Evolutionary conservation across 2,113 vertebrate genomes (phyloP), one percentile per base, ranked within the genome.

Genomic region (Cynopterus brachyotis): DNA sequence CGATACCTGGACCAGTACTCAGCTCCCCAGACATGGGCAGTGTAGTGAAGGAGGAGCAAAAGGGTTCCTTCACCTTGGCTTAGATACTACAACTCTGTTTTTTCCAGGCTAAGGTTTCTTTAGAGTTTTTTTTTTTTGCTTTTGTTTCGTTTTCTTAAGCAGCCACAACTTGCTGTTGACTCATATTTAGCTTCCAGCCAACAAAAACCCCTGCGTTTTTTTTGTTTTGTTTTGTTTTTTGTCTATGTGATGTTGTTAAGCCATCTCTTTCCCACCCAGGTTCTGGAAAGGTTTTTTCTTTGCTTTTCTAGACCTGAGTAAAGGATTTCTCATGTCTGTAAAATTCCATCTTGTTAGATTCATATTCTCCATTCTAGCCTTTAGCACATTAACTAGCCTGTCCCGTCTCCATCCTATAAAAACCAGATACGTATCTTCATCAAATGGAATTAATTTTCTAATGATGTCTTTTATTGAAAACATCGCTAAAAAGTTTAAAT

Each of bases 131-230:
- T 92, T 89, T 50, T 90, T 96, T 95, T 94, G 28, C 62, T 69
- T 86, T 19, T 35, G 69, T 76, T 90, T 93, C 64, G 45, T 93
- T 93, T 94, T 80, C 62, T 57, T 94, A 89, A 93, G 86, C 26
- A 73, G 72, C 73, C 79, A 78, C 72, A 82, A 64, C 50, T 86
- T 82, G 67, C 42, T 9, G 20, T 85, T 97, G 92, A 97, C 92
- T 98, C 94, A 90, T 79, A 57, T 84, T 73, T 85, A 82, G 57
- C 55, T 89, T 95, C 78, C 53, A 94, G 60, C 59, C 93, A 96
- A 82, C n/a, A 12, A 85, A 98, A 97, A 93, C 42, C 53, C 55
- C 82, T 50, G 57, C 85, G 32, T 30, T 7, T 42, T 62, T 45
- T 80, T 81, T 79, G 8, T 88, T 8, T 15, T 24, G 15, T 85